These are phyloP conservation scores for Bombus picipes DNA, from an alignment of 1,140 invertebrate genomes.

Conservation along the genomic window DNA sequence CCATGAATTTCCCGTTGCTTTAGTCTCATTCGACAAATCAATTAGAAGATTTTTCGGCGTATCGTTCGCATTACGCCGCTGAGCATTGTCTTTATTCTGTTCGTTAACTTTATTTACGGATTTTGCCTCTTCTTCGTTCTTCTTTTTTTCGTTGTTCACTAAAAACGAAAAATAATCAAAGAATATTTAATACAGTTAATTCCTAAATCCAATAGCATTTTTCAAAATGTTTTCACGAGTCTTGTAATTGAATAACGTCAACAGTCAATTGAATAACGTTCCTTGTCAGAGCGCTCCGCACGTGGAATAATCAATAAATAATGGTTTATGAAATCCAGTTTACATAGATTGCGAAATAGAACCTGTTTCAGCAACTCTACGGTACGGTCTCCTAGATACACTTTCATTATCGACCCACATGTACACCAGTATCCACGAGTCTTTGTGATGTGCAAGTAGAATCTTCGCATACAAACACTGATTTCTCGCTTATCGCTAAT, in stretches of 20 bases:
- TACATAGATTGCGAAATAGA: slow-evolving; percentile 12
- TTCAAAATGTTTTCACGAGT: no score
- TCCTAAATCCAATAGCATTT: neutral
- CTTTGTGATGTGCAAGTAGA: slow-evolving; percentile 1
- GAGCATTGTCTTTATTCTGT: slow-evolving; percentile 52
- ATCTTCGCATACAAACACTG: neutral
- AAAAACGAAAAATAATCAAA: neutral
- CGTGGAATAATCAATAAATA: neutral
- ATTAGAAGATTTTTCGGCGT: slow-evolving; percentile 75
- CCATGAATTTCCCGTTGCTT: slow-evolving; percentile 75
- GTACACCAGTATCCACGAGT: slow-evolving; percentile 1
- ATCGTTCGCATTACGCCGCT: slow-evolving; percentile 48
- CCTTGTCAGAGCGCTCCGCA: no score
- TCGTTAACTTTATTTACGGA: slow-evolving; percentile 47
- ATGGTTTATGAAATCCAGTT: slow-evolving; percentile 2
- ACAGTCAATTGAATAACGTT: neutral
- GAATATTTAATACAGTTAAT: neutral
- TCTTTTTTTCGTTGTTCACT: slow-evolving; percentile 63
- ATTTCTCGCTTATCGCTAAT: slow-evolving; percentile 33
- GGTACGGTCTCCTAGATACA: slow-evolving; percentile 34
- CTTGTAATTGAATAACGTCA: no score
- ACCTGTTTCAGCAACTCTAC: neutral
- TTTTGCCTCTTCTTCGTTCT: slow-evolving; percentile 32
- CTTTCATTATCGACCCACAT: slow-evolving; percentile 29
- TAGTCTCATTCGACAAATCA: slow-evolving; percentile 74